phyloP scores from a whole-genome alignment of 2,797 vertebrate genomes.

The Sebastes taczanowskii region DNA sequence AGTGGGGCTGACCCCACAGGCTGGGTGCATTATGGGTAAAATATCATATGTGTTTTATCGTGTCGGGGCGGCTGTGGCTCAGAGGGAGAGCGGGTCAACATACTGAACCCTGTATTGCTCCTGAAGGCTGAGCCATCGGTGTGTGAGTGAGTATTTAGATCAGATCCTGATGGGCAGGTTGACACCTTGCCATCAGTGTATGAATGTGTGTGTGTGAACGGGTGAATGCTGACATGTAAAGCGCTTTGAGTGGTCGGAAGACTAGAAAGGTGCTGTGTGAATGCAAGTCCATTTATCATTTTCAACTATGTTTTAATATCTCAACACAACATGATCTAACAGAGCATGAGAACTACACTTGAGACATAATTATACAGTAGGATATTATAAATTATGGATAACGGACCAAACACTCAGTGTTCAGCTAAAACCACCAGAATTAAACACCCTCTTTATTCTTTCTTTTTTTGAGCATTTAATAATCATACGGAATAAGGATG shows the following conservation, averaged over 20 bases:
- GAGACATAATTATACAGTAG: neutral
- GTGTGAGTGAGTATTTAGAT: too few species aligned
- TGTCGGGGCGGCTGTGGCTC: neutral
- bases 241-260: too few species aligned
- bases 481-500: neutral
- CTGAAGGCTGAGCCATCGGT: too few species aligned
- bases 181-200: too few species aligned
- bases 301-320: neutral
- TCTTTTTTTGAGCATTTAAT: neutral
- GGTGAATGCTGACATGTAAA: too few species aligned
- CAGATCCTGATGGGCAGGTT: too few species aligned
- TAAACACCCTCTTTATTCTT: neutral
- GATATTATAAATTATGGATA: neutral
- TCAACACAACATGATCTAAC: neutral
- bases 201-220: too few species aligned
- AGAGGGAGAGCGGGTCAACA: too few species aligned
- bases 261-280: too few species aligned
- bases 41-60: neutral
- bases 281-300: neutral
- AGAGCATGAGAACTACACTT: neutral
- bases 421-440: neutral
- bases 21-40: neutral
- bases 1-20: neutral
- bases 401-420: neutral
- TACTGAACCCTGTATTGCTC: too few species aligned